Evolutionary conservation across 2,888 invertebrate species (phyloP), one percentile per base, ranked within the genome.

Genomic region (Phortica okadai): DNA sequence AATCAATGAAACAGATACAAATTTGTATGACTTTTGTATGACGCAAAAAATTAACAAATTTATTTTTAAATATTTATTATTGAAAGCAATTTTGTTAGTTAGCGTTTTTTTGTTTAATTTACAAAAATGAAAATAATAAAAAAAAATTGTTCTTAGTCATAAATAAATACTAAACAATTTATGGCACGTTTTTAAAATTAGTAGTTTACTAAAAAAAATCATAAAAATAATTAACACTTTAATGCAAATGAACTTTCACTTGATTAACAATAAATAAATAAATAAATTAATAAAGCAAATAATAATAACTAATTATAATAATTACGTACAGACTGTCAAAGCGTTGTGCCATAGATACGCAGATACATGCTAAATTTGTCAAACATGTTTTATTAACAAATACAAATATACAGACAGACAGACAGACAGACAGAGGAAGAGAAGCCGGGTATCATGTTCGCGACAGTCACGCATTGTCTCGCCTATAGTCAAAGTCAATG

Each of bases 401-500:
- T 21, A 21, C 21, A 21, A 21, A 21, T 21, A 21, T 21, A 21
- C 1, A 21, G 21, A 21, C 21, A 21, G 21, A 21, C 1, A 21
- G 21, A 21, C 1, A 21, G 21, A 21, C 1, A 21, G 21, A 21
- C 21, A 21, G 21, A 21, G 21, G 21, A 21, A 21, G 21, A 21
- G 21, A 21, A 21, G 21, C 1, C 0, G 21, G 21, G 21, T 21
- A 21, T 21, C 21, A 21, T 21, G 21, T 21, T 21, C 21, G 21
- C 21, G 21, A 21, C 21, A 21, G 21, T 21, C 45, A 8, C 10
- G 45, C 45, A 45, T 8, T 45, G 45, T 10, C 45, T 45, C 45
- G 6, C 21, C 6, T 69, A 75, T 59, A 59, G 6, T 21, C 67
- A 69, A 74, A 64, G 77, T 75, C 66, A 75, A 75, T 75, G 74